phyloP scores from a whole-genome alignment of 35 echinoderm and acorn worm species.

The Ophioderma brevispina region DNA sequence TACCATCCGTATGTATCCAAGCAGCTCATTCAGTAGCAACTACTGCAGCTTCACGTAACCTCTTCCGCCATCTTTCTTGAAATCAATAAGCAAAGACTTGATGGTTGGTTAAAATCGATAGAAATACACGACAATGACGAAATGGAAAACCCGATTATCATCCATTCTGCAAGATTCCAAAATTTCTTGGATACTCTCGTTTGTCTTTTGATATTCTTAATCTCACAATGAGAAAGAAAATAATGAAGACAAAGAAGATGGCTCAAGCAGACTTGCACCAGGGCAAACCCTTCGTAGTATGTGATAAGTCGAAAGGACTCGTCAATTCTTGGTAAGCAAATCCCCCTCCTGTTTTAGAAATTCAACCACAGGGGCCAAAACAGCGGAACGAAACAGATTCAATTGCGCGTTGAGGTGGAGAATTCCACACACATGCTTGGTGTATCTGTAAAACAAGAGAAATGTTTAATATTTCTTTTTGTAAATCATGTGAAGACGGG shows the following conservation, averaged over 20 bases:
- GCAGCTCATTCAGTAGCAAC: constrained; percentile 91
- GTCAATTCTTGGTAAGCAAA: constrained; percentile 60
- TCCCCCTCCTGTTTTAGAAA: constrained; percentile 74
- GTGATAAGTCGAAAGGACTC: constrained; percentile 68
- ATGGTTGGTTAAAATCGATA: constrained; percentile 81
- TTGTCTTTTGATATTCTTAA: constrained; percentile 52
- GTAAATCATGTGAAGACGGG: background rate
- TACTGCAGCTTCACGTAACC: constrained; percentile 94
- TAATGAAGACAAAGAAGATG: constrained; percentile 80
- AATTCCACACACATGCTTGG: constrained; percentile 86
- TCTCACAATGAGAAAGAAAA: constrained; percentile 85
- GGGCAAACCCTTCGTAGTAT: constrained; percentile 67
- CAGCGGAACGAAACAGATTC: constrained; percentile 87
- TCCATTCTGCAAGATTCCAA: constrained; percentile 84
- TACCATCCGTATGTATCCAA: constrained; percentile 76
- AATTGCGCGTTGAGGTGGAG: constrained; percentile 76
- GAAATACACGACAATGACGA: constrained; percentile 78
- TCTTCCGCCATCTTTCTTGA: constrained; percentile 53
- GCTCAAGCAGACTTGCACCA: constrained; percentile 74
- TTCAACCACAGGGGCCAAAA: constrained; percentile 72
- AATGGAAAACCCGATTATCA: constrained; percentile 77
- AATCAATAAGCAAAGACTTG: constrained; percentile 37
- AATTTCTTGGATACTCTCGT: constrained; percentile 62
- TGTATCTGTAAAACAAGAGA: constrained; percentile 10
- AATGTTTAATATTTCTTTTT: background rate